Evolutionary conservation across 2,797 vertebrate genomes (phyloP).

Genomic region (Chelonia mydas): DNA sequence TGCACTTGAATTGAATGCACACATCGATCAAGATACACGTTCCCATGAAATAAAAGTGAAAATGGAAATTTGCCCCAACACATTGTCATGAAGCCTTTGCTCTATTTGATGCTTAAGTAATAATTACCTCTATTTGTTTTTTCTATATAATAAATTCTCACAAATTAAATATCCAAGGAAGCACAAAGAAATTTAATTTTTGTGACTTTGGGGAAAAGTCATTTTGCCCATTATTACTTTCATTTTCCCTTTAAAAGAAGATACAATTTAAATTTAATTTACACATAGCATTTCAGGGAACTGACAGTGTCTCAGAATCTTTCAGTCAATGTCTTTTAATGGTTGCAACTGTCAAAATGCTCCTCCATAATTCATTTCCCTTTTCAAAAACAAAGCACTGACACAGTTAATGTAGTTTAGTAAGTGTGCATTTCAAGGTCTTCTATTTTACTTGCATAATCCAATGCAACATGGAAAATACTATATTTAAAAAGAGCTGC

Average conservation of each 20-base stretch:
- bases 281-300: constrained; percentile 55
- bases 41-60: not conserved
- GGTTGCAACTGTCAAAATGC: constrained; percentile 75
- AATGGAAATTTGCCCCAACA: not conserved
- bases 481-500: not conserved
- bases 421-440: constrained; percentile 38
- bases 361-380: constrained; percentile 71
- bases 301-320: constrained; percentile 78
- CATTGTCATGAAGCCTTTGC: not conserved
- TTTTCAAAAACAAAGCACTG: constrained; percentile 62
- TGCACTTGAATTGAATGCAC: not conserved
- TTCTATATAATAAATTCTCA: not conserved
- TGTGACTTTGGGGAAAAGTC: not conserved
- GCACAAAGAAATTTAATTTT: not conserved
- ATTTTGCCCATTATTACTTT: constrained; percentile 5
- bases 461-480: not conserved
- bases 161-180: not conserved
- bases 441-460: not conserved
- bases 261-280: not conserved
- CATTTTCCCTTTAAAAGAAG: constrained; percentile 54
- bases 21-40: not conserved
- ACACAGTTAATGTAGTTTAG: constrained; percentile 75
- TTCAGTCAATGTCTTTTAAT: constrained; percentile 79
- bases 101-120: not conserved
- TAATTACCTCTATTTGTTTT: not conserved